phyloP scores from a whole-genome alignment of 2,888 invertebrate genomes.

The Acanthococcus lagerstroemiae region DNA sequence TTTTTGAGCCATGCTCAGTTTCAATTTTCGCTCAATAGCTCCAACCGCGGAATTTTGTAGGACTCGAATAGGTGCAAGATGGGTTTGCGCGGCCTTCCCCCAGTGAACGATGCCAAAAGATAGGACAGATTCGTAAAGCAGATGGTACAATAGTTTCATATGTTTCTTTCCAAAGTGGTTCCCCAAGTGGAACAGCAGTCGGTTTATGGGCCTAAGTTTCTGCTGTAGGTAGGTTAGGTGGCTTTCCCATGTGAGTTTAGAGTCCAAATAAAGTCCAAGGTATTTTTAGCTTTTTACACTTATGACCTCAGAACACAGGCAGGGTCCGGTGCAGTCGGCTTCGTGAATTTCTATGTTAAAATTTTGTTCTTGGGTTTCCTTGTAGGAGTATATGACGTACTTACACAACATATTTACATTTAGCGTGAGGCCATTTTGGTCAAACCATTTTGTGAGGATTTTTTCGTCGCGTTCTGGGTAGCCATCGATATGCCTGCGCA shows the following conservation, averaged over 20 bases:
- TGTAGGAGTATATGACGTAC: too few species aligned
- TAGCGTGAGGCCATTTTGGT: too few species aligned
- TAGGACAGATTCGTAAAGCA: background rate
- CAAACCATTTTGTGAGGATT: too few species aligned
- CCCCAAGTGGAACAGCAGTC: background rate
- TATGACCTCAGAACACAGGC: too few species aligned
- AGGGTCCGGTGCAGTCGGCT: too few species aligned
- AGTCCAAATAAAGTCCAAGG: background rate
- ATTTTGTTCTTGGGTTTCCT: too few species aligned
- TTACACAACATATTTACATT: too few species aligned
- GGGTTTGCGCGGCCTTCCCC: background rate
- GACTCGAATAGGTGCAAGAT: background rate
- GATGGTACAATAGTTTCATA: background rate
- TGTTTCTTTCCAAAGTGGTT: background rate
- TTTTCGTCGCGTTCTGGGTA: too few species aligned
- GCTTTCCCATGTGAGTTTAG: background rate
- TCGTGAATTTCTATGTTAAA: too few species aligned
- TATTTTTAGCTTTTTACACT: too few species aligned
- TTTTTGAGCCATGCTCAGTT: background rate
- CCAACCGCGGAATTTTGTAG: background rate
- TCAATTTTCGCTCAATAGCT: background rate
- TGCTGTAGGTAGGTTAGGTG: background rate
- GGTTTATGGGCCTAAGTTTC: too few species aligned
- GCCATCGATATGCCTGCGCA: too few species aligned
- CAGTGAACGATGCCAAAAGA: background rate